Evolutionary conservation across 2,113 vertebrate species (phyloP).

Genomic region (Pogonocichla stellata): DNA sequence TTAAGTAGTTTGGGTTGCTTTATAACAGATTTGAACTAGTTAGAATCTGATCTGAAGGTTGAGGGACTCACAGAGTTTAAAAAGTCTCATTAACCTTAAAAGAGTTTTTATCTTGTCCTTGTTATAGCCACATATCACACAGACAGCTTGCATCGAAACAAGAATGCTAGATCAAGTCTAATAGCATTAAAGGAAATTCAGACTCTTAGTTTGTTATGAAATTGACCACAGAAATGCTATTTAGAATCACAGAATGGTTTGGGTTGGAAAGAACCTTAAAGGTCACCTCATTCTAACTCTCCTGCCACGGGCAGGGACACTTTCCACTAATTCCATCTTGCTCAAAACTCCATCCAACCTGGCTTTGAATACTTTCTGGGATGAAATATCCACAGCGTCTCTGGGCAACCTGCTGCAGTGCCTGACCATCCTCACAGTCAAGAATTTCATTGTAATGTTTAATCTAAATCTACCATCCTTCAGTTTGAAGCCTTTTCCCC

Average conservation of each 20-base stretch:
- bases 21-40: neutral
- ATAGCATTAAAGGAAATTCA: neutral
- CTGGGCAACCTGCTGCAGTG: neutral
- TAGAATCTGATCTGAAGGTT: neutral
- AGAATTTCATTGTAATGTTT: neutral
- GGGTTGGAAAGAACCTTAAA: neutral
- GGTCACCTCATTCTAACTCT: neutral
- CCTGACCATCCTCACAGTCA: neutral
- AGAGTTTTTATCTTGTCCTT: neutral
- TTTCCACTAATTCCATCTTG: neutral
- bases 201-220: neutral
- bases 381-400: neutral
- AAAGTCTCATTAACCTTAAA: neutral
- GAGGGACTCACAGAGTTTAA: neutral
- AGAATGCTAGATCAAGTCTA: neutral
- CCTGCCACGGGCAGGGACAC: fast-evolving
- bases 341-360: neutral
- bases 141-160: neutral
- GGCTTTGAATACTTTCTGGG: neutral
- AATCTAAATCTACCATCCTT: fast-evolving
- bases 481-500: neutral
- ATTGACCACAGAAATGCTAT: neutral
- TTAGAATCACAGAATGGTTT: neutral
- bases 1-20: neutral
- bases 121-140: neutral